phyloP scores from a whole-genome alignment of 2,888 invertebrate genomes.

The Drosophila sordidula region DNA sequence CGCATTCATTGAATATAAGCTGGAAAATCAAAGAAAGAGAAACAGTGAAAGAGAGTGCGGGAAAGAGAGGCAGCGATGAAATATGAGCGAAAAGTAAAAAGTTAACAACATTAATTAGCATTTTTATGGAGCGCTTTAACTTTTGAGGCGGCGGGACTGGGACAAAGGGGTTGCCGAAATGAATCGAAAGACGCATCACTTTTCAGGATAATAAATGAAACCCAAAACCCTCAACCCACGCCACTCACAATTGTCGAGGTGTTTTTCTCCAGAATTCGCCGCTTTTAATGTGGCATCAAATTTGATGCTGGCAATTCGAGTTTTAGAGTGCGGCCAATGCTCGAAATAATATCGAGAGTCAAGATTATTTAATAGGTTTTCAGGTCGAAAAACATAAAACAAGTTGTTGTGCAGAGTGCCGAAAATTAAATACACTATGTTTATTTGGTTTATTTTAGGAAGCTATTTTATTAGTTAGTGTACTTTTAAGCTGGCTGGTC shows the following conservation, averaged over 20 bases:
- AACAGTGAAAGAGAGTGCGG: background rate
- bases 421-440: background rate
- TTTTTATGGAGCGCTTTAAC: conserved; percentile 74
- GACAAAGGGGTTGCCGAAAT: conserved; percentile 18
- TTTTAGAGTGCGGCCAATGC: conserved; percentile 19
- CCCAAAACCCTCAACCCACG: background rate
- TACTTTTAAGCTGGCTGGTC: no score
- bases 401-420: background rate
- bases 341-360: conserved; percentile 39
- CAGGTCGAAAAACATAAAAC: conserved; percentile 9
- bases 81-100: conserved; percentile 76
- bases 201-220: conserved; percentile 36
- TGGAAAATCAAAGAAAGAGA: conserved; percentile 30
- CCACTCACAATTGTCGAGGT: conserved; percentile 28
- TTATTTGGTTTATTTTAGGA: no score
- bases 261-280: conserved; percentile 14
- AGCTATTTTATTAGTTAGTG: no score
- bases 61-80: conserved; percentile 44
- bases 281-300: conserved; percentile 42
- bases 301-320: conserved; percentile 50
- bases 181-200: conserved; percentile 41
- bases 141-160: conserved; percentile 16
- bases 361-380: conserved; percentile 17
- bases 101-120: conserved; percentile 81
- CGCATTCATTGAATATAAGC: conserved; percentile 46